Evolutionary conservation across 2,797 vertebrate genomes (phyloP), one percentile per base, ranked within the genome.

Genomic region (Linurgus olivaceus): DNA sequence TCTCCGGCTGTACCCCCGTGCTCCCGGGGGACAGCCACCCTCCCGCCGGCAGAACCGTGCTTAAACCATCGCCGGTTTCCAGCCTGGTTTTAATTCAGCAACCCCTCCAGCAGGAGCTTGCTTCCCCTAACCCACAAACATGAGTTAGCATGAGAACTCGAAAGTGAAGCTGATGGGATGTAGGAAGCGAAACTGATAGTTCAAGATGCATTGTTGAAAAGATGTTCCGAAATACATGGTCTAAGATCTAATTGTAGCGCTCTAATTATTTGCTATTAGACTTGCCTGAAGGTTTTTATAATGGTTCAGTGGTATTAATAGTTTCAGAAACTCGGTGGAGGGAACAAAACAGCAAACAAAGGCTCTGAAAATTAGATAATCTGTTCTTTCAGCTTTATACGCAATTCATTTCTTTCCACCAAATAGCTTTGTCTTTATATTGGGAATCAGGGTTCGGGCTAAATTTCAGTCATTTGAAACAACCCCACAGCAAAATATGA

Each of bases 1-100:
- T 13, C 0, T 17, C 5, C 11, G 13, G 19, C 51, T n/a, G 51
- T 54, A 11, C 31, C 16, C 3, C 3, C 1, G 3, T 0, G 0
- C 20, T 33, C 7, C 0, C 14, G 4, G 13, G 13, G 17, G 5
- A 72, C 2, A 26, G 6, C 23, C 26, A 3, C 25, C 31, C 23
- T 73, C 17, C 57, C 0, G 2, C 21, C 37, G 16, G 54, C 45
- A 40, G 14, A 73, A 4, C 40, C 0, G 0, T 1, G 20, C 23
- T 54, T 11, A 17, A 67, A 59, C 13, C 29, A 1, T 8, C 42
- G 4, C 20, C n/a, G 3, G 11, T 44, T 75, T 35, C 19, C 76
- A 45, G 14, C 9, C 47, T 11, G 50, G 4, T 40, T 71, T 83
- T n/a, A 42, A 44, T 78, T 84, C 67, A 18, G 40, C 29, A 28